These are phyloP conservation scores for Acropora yongei DNA, from an alignment of 64 coral and sea anemone species.

Conservation along the genomic window DNA sequence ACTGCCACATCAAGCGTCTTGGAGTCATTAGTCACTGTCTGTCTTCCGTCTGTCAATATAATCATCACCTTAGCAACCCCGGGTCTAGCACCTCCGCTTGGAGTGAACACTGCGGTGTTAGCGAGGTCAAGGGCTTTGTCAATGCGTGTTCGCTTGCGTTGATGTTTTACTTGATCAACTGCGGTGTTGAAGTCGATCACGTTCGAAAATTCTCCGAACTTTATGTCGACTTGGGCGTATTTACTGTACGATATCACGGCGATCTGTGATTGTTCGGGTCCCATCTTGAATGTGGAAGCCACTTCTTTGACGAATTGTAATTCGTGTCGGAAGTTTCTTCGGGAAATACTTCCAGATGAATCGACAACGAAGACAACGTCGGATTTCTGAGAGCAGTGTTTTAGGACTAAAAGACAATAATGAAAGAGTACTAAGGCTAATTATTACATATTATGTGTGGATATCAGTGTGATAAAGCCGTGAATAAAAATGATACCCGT, in stretches of 20 bases:
- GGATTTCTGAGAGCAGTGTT: conserved; percentile 42
- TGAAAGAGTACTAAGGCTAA: neutral
- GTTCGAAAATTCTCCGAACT: conserved; percentile 43
- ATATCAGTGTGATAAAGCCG: no score
- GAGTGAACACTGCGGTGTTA: conserved; percentile 4
- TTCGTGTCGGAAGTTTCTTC: conserved; percentile 32
- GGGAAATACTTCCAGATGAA: conserved; percentile 22
- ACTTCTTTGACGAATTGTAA: conserved; percentile 42
- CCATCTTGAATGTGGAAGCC: conserved; percentile 44
- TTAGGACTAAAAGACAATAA: neutral
- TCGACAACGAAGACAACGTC: conserved; percentile 47
- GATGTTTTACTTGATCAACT: conserved; percentile 13
- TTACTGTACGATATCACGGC: conserved; percentile 59
- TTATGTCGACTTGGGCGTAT: conserved; percentile 24
- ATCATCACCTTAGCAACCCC: conserved; percentile 57
- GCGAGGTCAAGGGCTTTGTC: conserved; percentile 46
- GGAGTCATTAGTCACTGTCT: conserved; percentile 12
- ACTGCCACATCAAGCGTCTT: conserved; percentile 18
- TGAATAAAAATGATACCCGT: no score
- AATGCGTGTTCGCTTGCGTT: conserved; percentile 32
- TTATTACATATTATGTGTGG: neutral
- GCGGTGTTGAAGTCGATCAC: conserved; percentile 47
- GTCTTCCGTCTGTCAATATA: conserved; percentile 35
- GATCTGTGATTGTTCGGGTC: conserved; percentile 17
- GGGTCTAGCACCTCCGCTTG: neutral